Evolutionary conservation across 1,140 invertebrate genomes (phyloP), one percentile per base, ranked within the genome.

Genomic region (Drosophila serrata): DNA sequence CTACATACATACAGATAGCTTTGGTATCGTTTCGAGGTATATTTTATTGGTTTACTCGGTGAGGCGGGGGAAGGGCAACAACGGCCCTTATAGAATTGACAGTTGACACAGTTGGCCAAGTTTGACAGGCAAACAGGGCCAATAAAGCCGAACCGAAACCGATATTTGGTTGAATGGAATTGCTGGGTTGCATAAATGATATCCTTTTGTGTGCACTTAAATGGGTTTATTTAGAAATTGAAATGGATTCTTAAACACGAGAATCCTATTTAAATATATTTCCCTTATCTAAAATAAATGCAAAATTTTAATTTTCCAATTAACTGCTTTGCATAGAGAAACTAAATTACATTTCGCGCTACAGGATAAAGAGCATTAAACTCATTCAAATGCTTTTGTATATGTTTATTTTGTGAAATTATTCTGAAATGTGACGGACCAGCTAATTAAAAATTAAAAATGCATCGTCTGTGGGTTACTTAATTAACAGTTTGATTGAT

Each of bases 401-500:
- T 64, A 46, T n/a, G n/a, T 59, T 42, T 58, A 43, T 77, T 60
- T 49, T 19, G 46, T 43, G 19, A 22, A 69, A 67, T 67, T 29
- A 55, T 51, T 67, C 37, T 31, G 46, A 53, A 33, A 19, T 46
- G 62, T 46, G 62, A 19, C 59, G 70, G 75, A 68, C 84, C 72
- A 72, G 72, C 72, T 85, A 90, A 90, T 88, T 84, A 84, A 75
- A 88, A 84, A 64, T 88, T 70, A 73, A 80, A 87, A 67, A 82
- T 76, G 79, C 60, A 84, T 81, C 67, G 58, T 56, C 73, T 81
- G 74, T 40, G 61, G 67, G 80, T 88, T 84, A 90, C 81, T 90
- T 90, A 90, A 90, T 90, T 90, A 90, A 90, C 74, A 85, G 78
- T 79, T 79, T 90, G 85, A 90, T 90, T 90, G 85, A 85, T 90